These are phyloP conservation scores for Labeo rohita DNA, from an alignment of 2,113 vertebrate genomes.

Conservation along the genomic window DNA sequence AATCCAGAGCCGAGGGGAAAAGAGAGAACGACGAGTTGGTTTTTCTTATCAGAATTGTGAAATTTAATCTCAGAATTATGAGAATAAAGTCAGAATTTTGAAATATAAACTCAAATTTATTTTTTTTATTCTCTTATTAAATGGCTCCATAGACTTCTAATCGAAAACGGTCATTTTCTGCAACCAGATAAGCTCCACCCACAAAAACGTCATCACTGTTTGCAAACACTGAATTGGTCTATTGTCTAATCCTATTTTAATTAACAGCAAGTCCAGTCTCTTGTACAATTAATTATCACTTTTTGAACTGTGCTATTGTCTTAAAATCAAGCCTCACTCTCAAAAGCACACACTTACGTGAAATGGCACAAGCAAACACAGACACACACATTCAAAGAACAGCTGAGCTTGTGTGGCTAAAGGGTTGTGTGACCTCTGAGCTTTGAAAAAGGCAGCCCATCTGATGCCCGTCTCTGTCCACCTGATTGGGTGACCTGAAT, in stretches of 20 bases:
- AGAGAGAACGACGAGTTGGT: no score
- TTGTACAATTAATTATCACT: not conserved
- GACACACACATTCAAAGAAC: not conserved
- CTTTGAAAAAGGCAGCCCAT: not conserved
- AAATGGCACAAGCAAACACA: not conserved
- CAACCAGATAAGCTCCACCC: no score
- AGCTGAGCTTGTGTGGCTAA: not conserved
- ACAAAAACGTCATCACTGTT: no score
- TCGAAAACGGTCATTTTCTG: no score
- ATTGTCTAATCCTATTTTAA: not conserved
- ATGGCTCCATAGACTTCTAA: no score
- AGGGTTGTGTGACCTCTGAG: constrained; percentile 29
- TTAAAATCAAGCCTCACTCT: not conserved
- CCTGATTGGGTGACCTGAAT: constrained; percentile 39
- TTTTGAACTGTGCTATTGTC: not conserved
- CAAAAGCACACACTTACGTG: not conserved
- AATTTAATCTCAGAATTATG: no score
- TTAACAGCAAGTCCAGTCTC: not conserved
- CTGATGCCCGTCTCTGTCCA: constrained; percentile 11
- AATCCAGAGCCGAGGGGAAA: no score
- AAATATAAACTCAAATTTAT: no score
- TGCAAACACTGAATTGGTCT: no score
- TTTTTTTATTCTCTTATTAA: no score
- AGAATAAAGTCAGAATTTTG: no score
- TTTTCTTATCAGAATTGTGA: no score